Base-by-base conservation (phyloP, 92 coral and sea anemone genomes). In the Heteractis magnifica region DNA sequence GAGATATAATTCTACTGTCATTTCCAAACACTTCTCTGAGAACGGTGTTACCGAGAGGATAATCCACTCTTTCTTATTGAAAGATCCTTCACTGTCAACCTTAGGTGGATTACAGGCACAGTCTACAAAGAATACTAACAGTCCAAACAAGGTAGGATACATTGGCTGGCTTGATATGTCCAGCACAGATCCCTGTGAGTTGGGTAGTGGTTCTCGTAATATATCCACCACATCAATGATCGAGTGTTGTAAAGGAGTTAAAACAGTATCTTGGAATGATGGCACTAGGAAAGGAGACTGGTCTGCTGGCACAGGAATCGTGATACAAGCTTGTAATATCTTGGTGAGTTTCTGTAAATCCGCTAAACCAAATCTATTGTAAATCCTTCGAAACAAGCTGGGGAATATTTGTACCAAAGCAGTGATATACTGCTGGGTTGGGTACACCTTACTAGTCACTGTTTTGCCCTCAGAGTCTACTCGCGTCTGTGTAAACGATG, bases 361-460 rank as follows among this genome's bases (percentile, higher is more conserved):
- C 6, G 98, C 94, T 72, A 94, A 82, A n/a, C 99, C 99, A 81
- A 97, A 97, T 34, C 99, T 89, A 65, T 91, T 84, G 89, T 97
- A 92, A 13, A 94, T 97, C 53, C 99, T 78, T 71, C 94, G 87
- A 79, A 94, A 97, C 6, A 97, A 92, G 53, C 79, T 87, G 0
- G 99, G 99, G 71, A 97, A 94, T 4, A 97, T 92, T 78, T 97
- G 98, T 56, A 92, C 95, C 11, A 97, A 76, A 4, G 99, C 97
- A 52, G 99, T 88, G 3, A 97, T 85, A 78, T 92, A 97, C 4
- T 95, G 89, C 76, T 97, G 99, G 0, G 95, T 82, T 19, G 98
- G 99, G 72, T 87, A 97, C 56, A 81, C 84, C 68, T 90, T 90
- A 13, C 79, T 79, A 21, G 93, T 89, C 14, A 88, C 91, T 18